These are phyloP conservation scores for Nemapogon koenigi DNA, from an alignment of 2,888 invertebrate species.

Conservation along the genomic window DNA sequence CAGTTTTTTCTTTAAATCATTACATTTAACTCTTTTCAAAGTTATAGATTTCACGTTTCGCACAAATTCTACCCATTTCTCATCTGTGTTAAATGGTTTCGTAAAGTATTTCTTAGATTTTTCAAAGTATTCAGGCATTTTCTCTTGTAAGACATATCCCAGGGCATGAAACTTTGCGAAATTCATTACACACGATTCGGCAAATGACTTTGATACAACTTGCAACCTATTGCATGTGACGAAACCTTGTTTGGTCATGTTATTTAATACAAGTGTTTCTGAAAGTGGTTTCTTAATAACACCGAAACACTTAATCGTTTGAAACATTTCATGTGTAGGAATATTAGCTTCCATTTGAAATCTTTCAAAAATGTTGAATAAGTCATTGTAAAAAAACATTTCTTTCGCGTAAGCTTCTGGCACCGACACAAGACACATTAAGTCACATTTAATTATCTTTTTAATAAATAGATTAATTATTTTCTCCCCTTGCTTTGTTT, in stretches of 20 bases:
- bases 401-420: background rate
- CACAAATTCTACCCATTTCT: background rate
- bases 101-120: background rate
- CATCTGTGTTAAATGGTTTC: background rate
- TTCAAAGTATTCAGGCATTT: background rate
- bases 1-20: background rate
- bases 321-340: background rate
- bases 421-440: slow-evolving; percentile 24
- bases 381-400: slow-evolving; percentile 1
- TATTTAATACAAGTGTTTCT: background rate
- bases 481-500: slow-evolving; percentile 11
- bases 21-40: background rate
- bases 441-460: slow-evolving; percentile 21
- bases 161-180: slow-evolving; percentile 1
- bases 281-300: background rate
- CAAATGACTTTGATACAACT: background rate
- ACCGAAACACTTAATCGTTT: background rate
- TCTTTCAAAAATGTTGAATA: background rate
- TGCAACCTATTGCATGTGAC: background rate
- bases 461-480: slow-evolving; percentile 32
- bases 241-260: background rate
- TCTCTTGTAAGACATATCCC: background rate
- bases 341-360: background rate
- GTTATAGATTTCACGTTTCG: background rate
- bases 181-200: background rate